Evolutionary conservation across 2,888 invertebrate species (phyloP).

Genomic region (Pomacea canaliculata): DNA sequence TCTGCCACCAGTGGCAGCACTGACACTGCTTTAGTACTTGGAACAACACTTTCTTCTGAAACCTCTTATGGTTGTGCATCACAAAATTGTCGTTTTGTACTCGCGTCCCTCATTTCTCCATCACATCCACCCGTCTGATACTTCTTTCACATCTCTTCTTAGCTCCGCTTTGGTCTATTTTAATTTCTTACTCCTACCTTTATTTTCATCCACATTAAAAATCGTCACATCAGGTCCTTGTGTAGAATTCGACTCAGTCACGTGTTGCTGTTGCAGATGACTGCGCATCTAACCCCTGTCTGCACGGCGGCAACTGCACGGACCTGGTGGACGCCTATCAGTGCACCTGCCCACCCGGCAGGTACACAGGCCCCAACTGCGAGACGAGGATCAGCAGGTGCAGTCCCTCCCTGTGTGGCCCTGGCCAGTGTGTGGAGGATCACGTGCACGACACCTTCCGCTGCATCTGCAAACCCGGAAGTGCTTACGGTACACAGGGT

Average conservation of each 20-base stretch:
- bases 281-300: constrained; percentile 37
- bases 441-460: constrained; percentile 34
- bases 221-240: too few relatives aligned
- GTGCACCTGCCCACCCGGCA: constrained; percentile 34
- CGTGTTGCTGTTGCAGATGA: constrained; percentile 25
- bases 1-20: too few relatives aligned
- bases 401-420: background rate
- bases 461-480: constrained; percentile 52
- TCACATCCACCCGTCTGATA: too few relatives aligned
- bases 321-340: constrained; percentile 28
- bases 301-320: constrained; percentile 36
- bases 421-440: constrained; percentile 47
- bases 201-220: too few relatives aligned
- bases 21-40: background rate
- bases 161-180: too few relatives aligned
- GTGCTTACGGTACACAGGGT: constrained; percentile 39
- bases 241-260: too few relatives aligned
- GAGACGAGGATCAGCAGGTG: constrained; percentile 31
- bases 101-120: too few relatives aligned
- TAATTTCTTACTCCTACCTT: too few relatives aligned
- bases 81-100: too few relatives aligned
- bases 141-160: too few relatives aligned
- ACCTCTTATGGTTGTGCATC: background rate
- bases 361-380: constrained; percentile 37
- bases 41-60: background rate